phyloP scores from a whole-genome alignment of 2,888 invertebrate genomes.

The Odontocerum albicorne region DNA sequence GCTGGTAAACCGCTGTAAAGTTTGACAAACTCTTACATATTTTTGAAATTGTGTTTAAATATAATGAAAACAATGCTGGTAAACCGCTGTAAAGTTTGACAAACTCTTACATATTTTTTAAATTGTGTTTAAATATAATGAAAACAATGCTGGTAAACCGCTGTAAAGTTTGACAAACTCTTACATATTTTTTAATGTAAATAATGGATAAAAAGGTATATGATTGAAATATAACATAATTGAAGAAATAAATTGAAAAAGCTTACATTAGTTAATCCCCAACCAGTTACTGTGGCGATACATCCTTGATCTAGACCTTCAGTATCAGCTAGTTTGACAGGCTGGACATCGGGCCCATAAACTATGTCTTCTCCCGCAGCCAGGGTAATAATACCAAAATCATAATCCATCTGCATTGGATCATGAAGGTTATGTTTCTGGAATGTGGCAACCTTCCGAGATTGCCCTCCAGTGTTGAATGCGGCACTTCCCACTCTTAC shows the following conservation, averaged over 20 bases:
- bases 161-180: too few relatives aligned
- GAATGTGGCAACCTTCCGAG: conserved; percentile 37
- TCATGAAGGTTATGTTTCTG: conserved; percentile 39
- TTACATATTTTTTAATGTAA: neutral
- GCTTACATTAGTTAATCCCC: conserved; percentile 30
- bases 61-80: too few relatives aligned
- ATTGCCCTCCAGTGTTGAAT: conserved; percentile 39
- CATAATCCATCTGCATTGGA: conserved; percentile 40
- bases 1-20: too few relatives aligned
- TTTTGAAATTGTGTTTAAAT: too few relatives aligned
- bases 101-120: too few relatives aligned
- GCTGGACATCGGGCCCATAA: conserved; percentile 13
- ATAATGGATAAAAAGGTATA: too few relatives aligned
- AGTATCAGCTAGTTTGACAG: conserved; percentile 16
- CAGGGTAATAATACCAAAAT: conserved; percentile 35
- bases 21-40: too few relatives aligned
- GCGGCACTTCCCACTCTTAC: conserved; percentile 41
- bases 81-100: too few relatives aligned
- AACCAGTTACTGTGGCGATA: conserved; percentile 27
- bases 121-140: too few relatives aligned
- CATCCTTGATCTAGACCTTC: conserved; percentile 18
- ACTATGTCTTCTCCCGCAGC: conserved; percentile 10
- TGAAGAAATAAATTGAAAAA: too few relatives aligned
- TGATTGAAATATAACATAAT: too few relatives aligned
- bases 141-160: too few relatives aligned